Conservation (phyloP, 2,797 vertebrate genomes). For the Molossus molossus region DNA sequence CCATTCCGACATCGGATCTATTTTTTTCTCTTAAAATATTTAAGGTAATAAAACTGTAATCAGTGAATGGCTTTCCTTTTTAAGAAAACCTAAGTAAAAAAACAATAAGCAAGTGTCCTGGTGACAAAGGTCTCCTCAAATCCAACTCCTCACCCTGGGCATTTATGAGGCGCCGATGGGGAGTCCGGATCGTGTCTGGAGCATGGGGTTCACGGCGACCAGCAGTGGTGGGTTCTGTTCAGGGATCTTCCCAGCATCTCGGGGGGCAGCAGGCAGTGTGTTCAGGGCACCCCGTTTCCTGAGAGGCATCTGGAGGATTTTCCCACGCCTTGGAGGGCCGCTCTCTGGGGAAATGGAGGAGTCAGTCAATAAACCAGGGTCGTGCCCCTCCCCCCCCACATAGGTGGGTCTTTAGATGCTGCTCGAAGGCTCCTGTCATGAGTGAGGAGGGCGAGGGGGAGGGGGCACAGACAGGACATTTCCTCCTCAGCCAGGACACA, state of each 20-base stretch:
- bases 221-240: neutral
- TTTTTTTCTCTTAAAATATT: conserved; percentile 4
- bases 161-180: neutral
- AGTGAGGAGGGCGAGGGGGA: too few relatives aligned
- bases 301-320: conserved; percentile 51
- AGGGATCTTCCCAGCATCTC: neutral
- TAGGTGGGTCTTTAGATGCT: conserved; percentile 59
- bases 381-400: neutral
- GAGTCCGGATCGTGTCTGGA: neutral
- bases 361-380: conserved; percentile 54
- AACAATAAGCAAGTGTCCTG: neutral
- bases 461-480: too few relatives aligned
- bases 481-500: neutral
- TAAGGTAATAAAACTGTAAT: neutral
- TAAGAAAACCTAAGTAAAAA: neutral
- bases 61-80: neutral
- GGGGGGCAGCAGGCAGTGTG: neutral
- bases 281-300: neutral
- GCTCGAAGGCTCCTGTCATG: too few relatives aligned
- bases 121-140: neutral
- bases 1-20: neutral
- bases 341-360: conserved; percentile 72
- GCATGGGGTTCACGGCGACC: neutral
- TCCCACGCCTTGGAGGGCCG: neutral
- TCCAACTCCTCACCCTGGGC: neutral